These are phyloP conservation scores for Gadopsis bispinosus DNA, from an alignment of 2,797 vertebrate genomes.

Conservation along the genomic window DNA sequence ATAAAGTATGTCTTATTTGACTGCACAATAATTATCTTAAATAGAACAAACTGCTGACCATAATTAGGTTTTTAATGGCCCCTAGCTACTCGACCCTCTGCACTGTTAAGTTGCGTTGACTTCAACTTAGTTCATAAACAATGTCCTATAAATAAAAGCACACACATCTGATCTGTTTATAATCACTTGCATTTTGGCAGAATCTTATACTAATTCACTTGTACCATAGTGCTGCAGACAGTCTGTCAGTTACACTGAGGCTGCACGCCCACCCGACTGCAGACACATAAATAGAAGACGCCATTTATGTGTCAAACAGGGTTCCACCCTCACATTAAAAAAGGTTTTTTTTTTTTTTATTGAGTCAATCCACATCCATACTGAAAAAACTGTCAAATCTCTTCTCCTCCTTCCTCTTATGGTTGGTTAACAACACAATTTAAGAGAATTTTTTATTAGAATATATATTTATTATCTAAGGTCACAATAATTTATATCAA, in stretches of 20 bases:
- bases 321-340: not conserved
- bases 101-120: not conserved
- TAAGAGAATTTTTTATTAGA: not conserved
- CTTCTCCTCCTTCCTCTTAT: not conserved
- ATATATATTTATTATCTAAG: slow-evolving; percentile 5
- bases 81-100: not conserved
- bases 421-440: not conserved
- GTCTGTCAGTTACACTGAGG: not conserved
- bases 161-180: not conserved
- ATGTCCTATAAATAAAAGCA: not conserved
- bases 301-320: not conserved
- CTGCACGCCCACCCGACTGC: not conserved
- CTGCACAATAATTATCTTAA: not conserved
- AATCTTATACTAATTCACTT: not conserved
- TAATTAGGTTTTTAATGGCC: not conserved
- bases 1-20: not conserved
- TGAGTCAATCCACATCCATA: not conserved
- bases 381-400: not conserved
- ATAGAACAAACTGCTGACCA: not conserved
- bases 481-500: slow-evolving; percentile 7
- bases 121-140: not conserved
- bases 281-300: not conserved
- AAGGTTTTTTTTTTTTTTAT: no score
- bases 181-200: not conserved
- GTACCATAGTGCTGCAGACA: not conserved